Evolutionary conservation across 37 sponge, comb jelly and placozoan species (phyloP).

Genomic region (Crambe crambe): DNA sequence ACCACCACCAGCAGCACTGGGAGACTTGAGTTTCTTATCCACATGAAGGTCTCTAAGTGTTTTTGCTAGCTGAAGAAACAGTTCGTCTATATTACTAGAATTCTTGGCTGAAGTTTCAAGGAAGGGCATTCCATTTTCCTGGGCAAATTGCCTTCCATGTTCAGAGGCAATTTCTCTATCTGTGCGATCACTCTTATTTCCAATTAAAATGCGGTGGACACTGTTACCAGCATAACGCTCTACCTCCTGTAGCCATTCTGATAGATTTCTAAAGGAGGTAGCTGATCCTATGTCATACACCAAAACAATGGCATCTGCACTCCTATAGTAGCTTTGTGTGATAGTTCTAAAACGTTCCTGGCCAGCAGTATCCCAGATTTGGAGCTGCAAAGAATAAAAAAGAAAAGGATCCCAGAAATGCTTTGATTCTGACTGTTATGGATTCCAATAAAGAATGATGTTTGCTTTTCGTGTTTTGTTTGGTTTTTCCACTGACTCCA

Average conservation of each 20-base stretch:
- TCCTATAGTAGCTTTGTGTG: conserved; percentile 94
- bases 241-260: conserved; percentile 86
- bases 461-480: too few species aligned
- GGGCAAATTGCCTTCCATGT: conserved; percentile 67
- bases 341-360: conserved; percentile 93
- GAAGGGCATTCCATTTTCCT: conserved; percentile 84
- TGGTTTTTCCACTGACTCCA: too few species aligned
- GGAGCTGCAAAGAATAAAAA: conserved; percentile 54
- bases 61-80: conserved; percentile 75
- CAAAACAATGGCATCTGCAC: conserved; percentile 91
- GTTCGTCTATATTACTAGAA: conserved; percentile 80
- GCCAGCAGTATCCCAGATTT: conserved; percentile 96
- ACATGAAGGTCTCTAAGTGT: conserved; percentile 63
- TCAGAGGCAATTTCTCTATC: conserved; percentile 69
- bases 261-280: conserved; percentile 70
- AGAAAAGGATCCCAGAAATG: not conserved
- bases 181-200: conserved; percentile 89
- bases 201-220: conserved; percentile 82
- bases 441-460: not conserved
- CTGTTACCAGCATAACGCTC: conserved; percentile 73
- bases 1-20: conserved; percentile 20
- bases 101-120: conserved; percentile 92
- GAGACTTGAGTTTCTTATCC: conserved; percentile 56
- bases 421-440: not conserved
- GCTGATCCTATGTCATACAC: conserved; percentile 84